Conservation (phyloP, 1,140 invertebrate species). For the Panonychus citri region DNA sequence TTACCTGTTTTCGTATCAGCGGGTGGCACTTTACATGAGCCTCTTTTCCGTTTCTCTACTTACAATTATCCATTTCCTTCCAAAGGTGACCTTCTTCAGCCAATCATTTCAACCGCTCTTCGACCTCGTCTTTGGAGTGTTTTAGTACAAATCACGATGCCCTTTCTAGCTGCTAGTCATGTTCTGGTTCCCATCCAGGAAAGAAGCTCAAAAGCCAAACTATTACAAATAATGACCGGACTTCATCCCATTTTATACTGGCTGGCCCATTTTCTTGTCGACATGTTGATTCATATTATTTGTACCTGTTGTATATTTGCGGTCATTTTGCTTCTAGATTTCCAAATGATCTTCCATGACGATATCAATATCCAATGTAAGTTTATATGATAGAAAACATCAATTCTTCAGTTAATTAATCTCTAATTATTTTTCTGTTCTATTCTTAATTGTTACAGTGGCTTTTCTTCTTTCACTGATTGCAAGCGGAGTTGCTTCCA, state of each 20-base stretch:
- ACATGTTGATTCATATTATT: conserved; percentile 5
- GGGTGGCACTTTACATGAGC: neutral
- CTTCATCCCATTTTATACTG: conserved; percentile 8
- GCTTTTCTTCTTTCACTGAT: conserved; percentile 8
- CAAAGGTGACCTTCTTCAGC: neutral
- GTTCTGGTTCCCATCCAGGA: conserved; percentile 15
- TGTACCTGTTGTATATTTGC: conserved; percentile 7
- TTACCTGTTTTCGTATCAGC: neutral
- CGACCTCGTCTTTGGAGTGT: neutral
- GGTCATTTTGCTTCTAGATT: conserved; percentile 5
- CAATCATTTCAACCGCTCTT: neutral
- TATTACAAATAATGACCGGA: conserved; percentile 16
- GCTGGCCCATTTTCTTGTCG: conserved; percentile 12
- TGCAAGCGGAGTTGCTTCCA: conserved; percentile 12
- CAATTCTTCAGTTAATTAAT: neutral
- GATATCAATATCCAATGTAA: neutral
- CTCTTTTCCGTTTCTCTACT: neutral
- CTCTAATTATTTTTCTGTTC: neutral
- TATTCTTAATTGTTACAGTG: neutral
- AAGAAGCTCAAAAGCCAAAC: conserved; percentile 13
- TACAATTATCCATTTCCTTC: neutral
- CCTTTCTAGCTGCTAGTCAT: conserved; percentile 11
- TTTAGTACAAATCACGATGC: neutral
- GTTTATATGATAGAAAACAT: neutral
- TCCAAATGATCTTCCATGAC: conserved; percentile 1